phyloP scores from a whole-genome alignment of 2,113 vertebrate genomes.

The Scytalopus superciliaris region DNA sequence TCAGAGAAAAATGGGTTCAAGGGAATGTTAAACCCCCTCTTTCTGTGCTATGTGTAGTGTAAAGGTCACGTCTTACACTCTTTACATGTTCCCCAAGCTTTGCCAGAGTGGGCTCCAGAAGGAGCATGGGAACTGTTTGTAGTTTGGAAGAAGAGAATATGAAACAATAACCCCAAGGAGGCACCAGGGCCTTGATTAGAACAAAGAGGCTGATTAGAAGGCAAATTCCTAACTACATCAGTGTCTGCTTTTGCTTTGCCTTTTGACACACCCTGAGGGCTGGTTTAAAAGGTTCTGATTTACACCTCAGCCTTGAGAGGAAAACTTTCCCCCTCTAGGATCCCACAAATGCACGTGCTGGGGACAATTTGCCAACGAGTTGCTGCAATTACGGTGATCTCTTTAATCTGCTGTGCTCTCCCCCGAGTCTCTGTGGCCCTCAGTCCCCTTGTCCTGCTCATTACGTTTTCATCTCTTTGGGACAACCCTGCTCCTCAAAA shows the following conservation, averaged over 20 bases:
- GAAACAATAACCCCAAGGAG: background rate
- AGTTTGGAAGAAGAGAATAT: no score
- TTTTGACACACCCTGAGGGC: background rate
- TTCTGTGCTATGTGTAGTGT: background rate
- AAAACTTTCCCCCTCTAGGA: background rate
- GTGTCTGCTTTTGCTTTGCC: background rate
- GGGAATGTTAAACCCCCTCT: background rate
- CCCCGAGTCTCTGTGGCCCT: background rate
- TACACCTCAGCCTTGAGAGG: background rate
- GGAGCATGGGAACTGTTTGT: background rate
- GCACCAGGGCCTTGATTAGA: background rate
- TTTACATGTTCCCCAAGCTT: background rate
- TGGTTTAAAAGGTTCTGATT: background rate
- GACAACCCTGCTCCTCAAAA: background rate
- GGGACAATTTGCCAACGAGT: background rate
- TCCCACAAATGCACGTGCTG: fast-evolving
- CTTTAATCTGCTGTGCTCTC: background rate
- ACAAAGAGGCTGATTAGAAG: background rate
- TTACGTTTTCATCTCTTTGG: background rate
- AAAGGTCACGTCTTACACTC: background rate
- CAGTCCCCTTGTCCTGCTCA: background rate
- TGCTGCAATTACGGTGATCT: background rate
- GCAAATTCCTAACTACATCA: background rate
- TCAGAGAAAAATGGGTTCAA: background rate
- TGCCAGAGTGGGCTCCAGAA: background rate